These are phyloP conservation scores for Yoshiicerus persimilis DNA, from an alignment of 1,140 invertebrate species.

Conservation along the genomic window DNA sequence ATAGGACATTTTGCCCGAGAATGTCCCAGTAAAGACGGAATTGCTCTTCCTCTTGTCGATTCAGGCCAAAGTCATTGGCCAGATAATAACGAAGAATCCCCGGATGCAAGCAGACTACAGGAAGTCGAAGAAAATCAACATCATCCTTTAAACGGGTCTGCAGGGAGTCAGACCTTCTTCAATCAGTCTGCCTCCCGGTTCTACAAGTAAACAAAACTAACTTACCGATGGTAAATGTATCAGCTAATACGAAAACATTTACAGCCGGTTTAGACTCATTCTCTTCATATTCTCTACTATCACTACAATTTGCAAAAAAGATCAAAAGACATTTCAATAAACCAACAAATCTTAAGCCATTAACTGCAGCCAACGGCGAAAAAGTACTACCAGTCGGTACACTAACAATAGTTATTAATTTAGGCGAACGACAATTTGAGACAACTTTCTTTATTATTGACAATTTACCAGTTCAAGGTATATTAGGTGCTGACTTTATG, in stretches of 20 bases:
- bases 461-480: not conserved
- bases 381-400: not conserved
- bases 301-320: not conserved
- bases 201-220: not conserved
- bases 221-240: not conserved
- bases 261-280: not conserved
- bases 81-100: not conserved
- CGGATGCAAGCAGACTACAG: not conserved
- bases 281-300: not conserved
- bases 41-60: not conserved
- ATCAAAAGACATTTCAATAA: not conserved
- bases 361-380: not conserved
- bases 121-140: not conserved
- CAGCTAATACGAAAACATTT: not conserved
- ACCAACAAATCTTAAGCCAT: not conserved
- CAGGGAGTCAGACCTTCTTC: not conserved
- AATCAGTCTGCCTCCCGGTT: not conserved
- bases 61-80: not conserved
- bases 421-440: not conserved
- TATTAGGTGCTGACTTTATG: conserved; percentile 20
- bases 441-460: not conserved
- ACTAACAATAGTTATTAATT: not conserved
- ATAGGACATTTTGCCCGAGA: not conserved
- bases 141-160: not conserved
- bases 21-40: not conserved